Evolutionary conservation across 2,888 invertebrate genomes (phyloP), one percentile per base, ranked within the genome.

Genomic region (Heliconius cydno): DNA sequence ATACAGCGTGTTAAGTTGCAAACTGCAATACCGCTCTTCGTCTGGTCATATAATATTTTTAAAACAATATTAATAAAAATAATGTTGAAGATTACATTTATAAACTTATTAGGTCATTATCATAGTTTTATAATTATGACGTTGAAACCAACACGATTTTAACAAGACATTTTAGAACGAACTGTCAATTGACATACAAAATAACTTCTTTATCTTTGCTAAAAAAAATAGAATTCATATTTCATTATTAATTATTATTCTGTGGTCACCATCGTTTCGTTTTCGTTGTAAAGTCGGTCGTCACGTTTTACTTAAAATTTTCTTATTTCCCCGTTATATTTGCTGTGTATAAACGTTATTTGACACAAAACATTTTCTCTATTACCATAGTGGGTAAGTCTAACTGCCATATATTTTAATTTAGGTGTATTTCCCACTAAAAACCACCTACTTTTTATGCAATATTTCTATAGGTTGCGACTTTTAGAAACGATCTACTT

Each of bases 401-500:
- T n/a, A 30, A 68, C 7, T 22, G n/a, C 12, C n/a, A 30, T 57
- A 30, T 22, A 19, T 74, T 63, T 57, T 63, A 70, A 46, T 65
- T 76, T 71, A 77, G 41, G 34, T n/a, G 19, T 63, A 68, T 63
- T 68, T 52, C 34, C 41, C 25, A 52, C 41, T 57, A 19, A 52
- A 46, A 73, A 65, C 25, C 63, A 34, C 10, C 25, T 25, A 28
- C 78, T 65, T 52, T 72, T 73, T 75, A 65, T 77, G 79, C 71
- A 82, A 78, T 75, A 74, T 74, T 81, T 57, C 79, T 78, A 76
- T 79, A 78, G 72, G 74, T 82, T 82, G 81, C 79, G 79, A 78
- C 74, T 78, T 28, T 25, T 57, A 38, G 57, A 15, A 60, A 79
- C 72, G 75, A 76, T 74, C 78, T 41, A 81, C 76, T 79, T 81